Evolutionary conservation across 2,888 invertebrate genomes (phyloP).

Genomic region (Plebejus anna): DNA sequence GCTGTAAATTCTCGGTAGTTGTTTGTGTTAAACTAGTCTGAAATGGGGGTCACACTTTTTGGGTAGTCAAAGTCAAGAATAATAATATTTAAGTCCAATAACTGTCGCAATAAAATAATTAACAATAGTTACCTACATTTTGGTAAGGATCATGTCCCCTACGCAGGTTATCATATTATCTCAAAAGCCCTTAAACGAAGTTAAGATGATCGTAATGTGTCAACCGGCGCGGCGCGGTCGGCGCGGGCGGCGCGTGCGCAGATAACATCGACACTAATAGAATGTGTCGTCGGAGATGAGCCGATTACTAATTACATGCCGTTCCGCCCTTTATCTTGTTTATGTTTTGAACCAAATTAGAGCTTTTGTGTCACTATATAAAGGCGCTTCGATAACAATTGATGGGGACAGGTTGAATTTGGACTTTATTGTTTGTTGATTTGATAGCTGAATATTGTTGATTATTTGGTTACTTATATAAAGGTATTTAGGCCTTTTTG

Average conservation of each 20-base stretch:
- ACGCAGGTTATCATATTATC: not conserved
- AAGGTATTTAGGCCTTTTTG: no score
- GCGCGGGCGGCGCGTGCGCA: constrained; percentile 51
- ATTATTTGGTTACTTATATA: no score
- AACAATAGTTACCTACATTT: no score
- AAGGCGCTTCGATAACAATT: not conserved
- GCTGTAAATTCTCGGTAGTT: no score
- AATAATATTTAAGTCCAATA: no score
- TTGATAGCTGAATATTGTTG: no score
- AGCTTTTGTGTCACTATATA: not conserved
- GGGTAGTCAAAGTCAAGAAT: no score
- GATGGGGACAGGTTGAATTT: not conserved
- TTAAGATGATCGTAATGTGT: constrained; percentile 11
- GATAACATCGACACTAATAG: constrained; percentile 60
- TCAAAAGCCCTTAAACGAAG: not conserved
- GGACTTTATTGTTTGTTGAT: not conserved
- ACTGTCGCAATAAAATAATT: no score
- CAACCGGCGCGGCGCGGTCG: constrained; percentile 6
- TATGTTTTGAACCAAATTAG: constrained; percentile 5
- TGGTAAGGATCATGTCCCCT: no score
- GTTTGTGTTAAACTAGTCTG: no score
- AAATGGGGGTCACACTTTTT: no score
- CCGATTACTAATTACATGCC: constrained; percentile 77
- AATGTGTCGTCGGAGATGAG: constrained; percentile 67
- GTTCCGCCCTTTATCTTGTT: constrained; percentile 67